phyloP scores from a whole-genome alignment of 2,797 vertebrate species.

The Adelosebastes latens region DNA sequence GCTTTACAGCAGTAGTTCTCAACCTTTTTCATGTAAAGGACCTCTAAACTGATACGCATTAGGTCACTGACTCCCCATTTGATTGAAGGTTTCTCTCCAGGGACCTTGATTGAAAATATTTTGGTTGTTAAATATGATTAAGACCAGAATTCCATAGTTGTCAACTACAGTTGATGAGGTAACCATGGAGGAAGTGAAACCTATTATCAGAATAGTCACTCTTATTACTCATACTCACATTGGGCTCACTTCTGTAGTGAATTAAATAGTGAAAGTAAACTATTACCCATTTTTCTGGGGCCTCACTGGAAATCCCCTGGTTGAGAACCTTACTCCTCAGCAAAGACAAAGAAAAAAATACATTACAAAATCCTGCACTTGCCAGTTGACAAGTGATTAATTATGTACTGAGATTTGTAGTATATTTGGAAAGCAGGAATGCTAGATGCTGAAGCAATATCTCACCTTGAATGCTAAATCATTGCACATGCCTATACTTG shows the following conservation, averaged over 20 bases:
- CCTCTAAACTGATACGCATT: background rate
- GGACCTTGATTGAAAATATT: background rate
- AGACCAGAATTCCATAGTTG: no score
- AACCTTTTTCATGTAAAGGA: no score
- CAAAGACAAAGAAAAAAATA: constrained; percentile 55
- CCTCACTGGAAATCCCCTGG: background rate
- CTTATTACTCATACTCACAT: no score
- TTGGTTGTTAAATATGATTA: background rate
- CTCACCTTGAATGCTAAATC: background rate
- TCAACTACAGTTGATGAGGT: no score
- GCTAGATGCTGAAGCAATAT: background rate
- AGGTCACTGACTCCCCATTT: background rate
- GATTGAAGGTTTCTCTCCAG: background rate
- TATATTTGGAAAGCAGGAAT: constrained; percentile 4
- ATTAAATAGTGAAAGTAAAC: no score
- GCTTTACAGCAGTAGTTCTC: background rate
- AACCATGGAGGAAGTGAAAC: background rate
- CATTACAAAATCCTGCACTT: constrained; percentile 7
- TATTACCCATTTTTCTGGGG: background rate
- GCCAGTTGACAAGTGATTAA: constrained; percentile 16
- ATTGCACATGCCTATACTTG: no score
- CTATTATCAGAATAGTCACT: background rate
- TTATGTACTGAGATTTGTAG: background rate
- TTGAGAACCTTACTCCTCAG: constrained; percentile 11
- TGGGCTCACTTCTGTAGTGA: background rate